Evolutionary conservation across 2,797 vertebrate genomes (phyloP).

Genomic region (Otolemur crassicaudatus): DNA sequence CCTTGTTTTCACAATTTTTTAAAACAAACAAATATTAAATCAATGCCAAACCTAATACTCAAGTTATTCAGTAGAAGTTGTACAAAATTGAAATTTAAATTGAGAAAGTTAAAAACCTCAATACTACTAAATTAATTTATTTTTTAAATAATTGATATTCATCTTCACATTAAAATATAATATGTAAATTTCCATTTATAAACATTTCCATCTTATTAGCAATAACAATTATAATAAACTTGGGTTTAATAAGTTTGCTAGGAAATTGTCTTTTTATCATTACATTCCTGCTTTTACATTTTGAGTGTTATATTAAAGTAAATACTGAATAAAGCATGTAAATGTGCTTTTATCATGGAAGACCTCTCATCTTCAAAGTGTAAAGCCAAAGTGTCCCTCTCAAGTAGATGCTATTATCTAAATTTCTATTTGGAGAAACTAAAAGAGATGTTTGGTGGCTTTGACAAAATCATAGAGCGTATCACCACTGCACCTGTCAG

Average conservation of each 20-base stretch:
- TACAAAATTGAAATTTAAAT: not conserved
- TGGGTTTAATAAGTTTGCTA: conserved; percentile 51
- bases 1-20: not conserved
- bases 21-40: conserved; percentile 11
- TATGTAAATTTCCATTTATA: conserved; percentile 6
- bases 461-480: not conserved
- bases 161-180: conserved; percentile 63
- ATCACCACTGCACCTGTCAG: not conserved
- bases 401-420: not conserved
- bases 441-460: not conserved
- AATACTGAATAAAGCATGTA: not conserved
- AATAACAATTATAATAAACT: conserved; percentile 45
- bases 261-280: not conserved
- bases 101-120: not conserved
- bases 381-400: not conserved
- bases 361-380: conserved; percentile 3
- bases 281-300: not conserved
- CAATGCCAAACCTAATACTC: not conserved
- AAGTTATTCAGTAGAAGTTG: not conserved
- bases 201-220: conserved; percentile 58
- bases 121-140: not conserved
- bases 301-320: conserved; percentile 23
- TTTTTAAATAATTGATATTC: conserved; percentile 44
- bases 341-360: not conserved
- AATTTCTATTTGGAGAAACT: not conserved